A percentile compares a stretch with the other conserved stretches of the same genome.
Evolutionary conservation across 2,113 vertebrate genomes (phyloP).

Genomic region (Alouatta palliata): DNA sequence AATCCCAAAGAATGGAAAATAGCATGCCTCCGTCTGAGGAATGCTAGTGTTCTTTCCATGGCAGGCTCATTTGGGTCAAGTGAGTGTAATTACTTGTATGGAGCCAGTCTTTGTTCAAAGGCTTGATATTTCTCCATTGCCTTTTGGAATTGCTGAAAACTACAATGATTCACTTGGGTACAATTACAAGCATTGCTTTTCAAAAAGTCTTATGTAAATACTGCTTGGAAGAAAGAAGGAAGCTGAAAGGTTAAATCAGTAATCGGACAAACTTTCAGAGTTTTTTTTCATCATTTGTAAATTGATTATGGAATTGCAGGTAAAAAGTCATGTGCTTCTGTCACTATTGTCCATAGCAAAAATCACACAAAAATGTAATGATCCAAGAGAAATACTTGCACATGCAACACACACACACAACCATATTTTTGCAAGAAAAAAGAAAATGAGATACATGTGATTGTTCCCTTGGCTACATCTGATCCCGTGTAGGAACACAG

Average conservation of each 20-base stretch:
- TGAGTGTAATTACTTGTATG: constrained; percentile 56
- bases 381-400: not conserved
- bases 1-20: constrained; percentile 58
- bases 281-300: constrained; percentile 47
- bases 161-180: constrained; percentile 56
- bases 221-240: constrained; percentile 1
- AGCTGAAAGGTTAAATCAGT: constrained; percentile 33
- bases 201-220: constrained; percentile 48
- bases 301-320: not conserved
- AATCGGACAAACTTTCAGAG: constrained; percentile 29
- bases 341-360: not conserved
- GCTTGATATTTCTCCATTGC: constrained; percentile 44
- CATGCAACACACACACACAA: fast-evolving
- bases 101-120: constrained; percentile 59
- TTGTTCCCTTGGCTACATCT: not conserved
- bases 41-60: constrained; percentile 59
- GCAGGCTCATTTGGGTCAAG: constrained; percentile 47
- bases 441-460: not conserved
- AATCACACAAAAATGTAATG: not conserved
- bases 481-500: not conserved
- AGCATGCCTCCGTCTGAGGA: constrained; percentile 55
- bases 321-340: not conserved
- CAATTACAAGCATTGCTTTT: constrained; percentile 50
- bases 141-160: constrained; percentile 59
- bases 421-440: not conserved